Evolutionary conservation across 2,113 vertebrate genomes (phyloP).

Genomic region (Dolichallabes microphthalmus): DNA sequence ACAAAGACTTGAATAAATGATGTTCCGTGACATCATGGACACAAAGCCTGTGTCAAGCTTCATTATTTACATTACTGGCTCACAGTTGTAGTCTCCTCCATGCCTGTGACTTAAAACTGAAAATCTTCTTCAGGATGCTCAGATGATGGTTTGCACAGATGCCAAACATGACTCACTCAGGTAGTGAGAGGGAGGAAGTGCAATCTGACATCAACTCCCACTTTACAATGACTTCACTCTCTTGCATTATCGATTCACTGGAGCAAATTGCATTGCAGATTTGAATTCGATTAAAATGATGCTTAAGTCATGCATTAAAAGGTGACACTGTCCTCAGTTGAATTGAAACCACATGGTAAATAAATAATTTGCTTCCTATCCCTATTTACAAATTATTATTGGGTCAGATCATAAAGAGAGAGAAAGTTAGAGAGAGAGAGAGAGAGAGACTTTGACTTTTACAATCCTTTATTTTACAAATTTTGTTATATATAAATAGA

Average conservation of each 20-base stretch:
- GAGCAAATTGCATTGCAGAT: slow-evolving; percentile 20
- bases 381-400: background rate
- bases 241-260: slow-evolving; percentile 39
- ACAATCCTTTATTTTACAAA: too few relatives aligned
- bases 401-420: background rate
- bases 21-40: background rate
- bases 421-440: background rate
- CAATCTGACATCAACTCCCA: slow-evolving; percentile 70
- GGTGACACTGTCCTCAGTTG: background rate
- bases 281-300: slow-evolving; percentile 32
- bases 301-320: background rate
- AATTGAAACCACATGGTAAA: too few relatives aligned
- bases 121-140: background rate
- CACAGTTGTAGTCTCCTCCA: background rate
- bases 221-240: slow-evolving; percentile 49
- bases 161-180: slow-evolving; percentile 45
- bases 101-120: background rate
- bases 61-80: background rate
- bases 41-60: background rate
- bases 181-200: slow-evolving; percentile 18
- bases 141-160: slow-evolving; percentile 2
- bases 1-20: background rate
- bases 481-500: too few relatives aligned
- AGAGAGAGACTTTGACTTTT: too few relatives aligned
- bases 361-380: background rate